Evolutionary conservation across 1,140 invertebrate species (phyloP), one percentile per base, ranked within the genome.

Genomic region (Saccostrea glomerata): DNA sequence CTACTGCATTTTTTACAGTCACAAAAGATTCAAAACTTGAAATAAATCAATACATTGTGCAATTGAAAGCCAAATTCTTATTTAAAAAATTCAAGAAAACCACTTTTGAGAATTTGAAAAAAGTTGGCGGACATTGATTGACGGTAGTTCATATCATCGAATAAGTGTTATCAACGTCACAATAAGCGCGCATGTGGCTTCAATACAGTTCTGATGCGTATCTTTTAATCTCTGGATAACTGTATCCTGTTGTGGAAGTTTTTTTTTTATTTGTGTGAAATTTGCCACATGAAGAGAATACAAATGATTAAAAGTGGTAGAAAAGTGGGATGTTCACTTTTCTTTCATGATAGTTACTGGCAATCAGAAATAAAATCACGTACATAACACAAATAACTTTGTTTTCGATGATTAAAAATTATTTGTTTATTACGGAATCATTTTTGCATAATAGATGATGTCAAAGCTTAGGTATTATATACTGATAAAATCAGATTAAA

Each of bases 141-240:
- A 17, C 58, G 58, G 58, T 15, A 20, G n/a, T n/a, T 63, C 3
- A 11, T 60, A 60, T 60, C 58, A 20, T 60, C 13, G 13, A 63
- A 63, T 63, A 63, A n/a, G 17, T 63, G 17, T 63, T 20, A n/a
- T 63, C 58, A 63, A 63, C 70, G 70, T 30, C 70, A 77, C 70
- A 77, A 2, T 25, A 23, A 13, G 25, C 2, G 70, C 25, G 70
- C 70, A 36, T 77, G 70, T 36, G 23, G 15, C 30, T 77, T 77
- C 25, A 30, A 77, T 30, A 77, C 5, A 77, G 11, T 30, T 25
- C 15, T 66, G 13, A 15, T 77, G 25, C 25, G 70, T 25, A 77
- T 36, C 70, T 77, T 36, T 25, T 30, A 77, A 77, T 77, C 70
- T 77, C 70, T 36, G 70, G 25, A 30, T 12, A 30, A 36, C 70